These are phyloP conservation scores for Camelus dromedarius DNA, from an alignment of 2,113 vertebrate genomes.

Conservation along the genomic window DNA sequence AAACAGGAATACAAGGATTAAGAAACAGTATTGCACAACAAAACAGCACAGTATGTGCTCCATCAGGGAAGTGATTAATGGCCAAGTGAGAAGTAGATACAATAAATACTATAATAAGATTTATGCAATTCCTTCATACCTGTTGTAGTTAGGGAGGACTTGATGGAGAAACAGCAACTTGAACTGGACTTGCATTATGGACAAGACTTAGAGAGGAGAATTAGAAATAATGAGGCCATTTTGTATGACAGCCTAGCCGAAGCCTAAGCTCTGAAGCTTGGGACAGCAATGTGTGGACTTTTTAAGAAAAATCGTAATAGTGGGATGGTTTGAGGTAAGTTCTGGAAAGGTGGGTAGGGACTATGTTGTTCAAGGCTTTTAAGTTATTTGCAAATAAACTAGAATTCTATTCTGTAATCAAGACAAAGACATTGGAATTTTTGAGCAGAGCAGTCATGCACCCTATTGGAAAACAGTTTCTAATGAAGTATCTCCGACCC, in stretches of 20 bases:
- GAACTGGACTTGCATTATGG: neutral
- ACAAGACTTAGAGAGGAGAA: neutral
- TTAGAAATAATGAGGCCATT: slow-evolving; percentile 5
- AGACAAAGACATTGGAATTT: slow-evolving; percentile 38
- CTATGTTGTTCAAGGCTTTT: neutral
- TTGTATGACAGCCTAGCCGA: neutral
- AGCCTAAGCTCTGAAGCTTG: neutral
- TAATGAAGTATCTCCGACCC: slow-evolving; percentile 15
- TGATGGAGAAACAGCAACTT: neutral
- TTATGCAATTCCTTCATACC: neutral
- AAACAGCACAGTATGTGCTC: neutral
- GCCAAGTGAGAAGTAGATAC: neutral
- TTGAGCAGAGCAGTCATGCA: neutral
- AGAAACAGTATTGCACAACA: neutral
- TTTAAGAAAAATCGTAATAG: neutral
- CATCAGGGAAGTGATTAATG: neutral
- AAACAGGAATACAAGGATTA: neutral
- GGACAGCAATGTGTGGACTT: neutral
- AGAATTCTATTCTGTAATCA: slow-evolving; percentile 29
- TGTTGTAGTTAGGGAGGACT: neutral
- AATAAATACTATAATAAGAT: neutral
- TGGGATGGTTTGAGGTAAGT: neutral
- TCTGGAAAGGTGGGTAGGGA: neutral
- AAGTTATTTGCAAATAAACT: slow-evolving; percentile 16
- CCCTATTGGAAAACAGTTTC: neutral